These are phyloP conservation scores for Metopolophium dirhodum DNA, from an alignment of 1,140 invertebrate genomes.

Conservation along the genomic window DNA sequence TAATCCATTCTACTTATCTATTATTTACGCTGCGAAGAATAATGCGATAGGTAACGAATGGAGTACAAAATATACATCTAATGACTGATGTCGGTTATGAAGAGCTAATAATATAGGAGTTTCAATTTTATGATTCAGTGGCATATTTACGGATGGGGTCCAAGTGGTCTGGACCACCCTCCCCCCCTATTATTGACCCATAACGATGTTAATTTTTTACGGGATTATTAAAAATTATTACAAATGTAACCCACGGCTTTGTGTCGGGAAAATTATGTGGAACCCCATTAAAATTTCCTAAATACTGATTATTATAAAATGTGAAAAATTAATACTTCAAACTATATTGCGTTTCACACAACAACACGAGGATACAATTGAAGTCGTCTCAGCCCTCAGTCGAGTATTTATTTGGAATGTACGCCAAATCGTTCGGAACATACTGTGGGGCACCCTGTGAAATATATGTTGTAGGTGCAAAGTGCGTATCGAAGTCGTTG, in stretches of 20 bases:
- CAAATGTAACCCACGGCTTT: too few species aligned
- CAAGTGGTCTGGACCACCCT: too few species aligned
- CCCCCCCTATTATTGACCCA: too few species aligned
- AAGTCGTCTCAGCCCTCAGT: not conserved
- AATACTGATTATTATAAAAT: not conserved
- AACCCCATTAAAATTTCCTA: too few species aligned
- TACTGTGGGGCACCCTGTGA: not conserved
- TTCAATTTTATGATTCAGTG: not conserved
- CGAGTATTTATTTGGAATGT: not conserved
- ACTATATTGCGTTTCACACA: not conserved
- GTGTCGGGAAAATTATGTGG: too few species aligned
- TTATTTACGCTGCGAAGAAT: not conserved
- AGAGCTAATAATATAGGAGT: not conserved
- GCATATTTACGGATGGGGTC: too few species aligned
- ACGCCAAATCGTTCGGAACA: not conserved
- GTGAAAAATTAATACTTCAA: not conserved
- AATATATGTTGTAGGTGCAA: slow-evolving; percentile 46
- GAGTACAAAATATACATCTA: not conserved
- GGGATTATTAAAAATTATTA: too few species aligned
- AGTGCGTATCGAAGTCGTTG: slow-evolving; percentile 52
- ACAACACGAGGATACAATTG: not conserved
- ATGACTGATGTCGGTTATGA: not conserved
- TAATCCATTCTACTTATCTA: not conserved
- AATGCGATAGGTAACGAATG: not conserved
- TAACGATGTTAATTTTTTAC: too few species aligned